Base-by-base conservation (phyloP, 2,797 vertebrate genomes). In the Arnoldichthys spilopterus region DNA sequence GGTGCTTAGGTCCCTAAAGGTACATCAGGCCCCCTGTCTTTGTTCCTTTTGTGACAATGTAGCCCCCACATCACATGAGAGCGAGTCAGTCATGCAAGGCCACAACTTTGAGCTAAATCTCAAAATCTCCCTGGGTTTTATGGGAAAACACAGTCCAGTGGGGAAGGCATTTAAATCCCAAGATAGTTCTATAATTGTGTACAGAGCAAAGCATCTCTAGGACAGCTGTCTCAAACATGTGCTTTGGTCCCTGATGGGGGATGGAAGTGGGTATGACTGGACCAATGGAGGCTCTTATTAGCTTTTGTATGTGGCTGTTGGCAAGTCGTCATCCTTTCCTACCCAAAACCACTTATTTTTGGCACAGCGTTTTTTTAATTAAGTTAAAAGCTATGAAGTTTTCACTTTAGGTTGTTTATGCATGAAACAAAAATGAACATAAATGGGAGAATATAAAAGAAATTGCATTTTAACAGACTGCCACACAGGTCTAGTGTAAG, bases 1-100 rank as follows among this genome's bases (percentile, higher is more conserved):
- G 83, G 83, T 77, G 83, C 84, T 62, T 79, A 83, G 88, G 83
- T 88, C 83, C 91, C 90, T 90, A 89, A 85, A 91, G 91, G 88
- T 72, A 90, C 89, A 90, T 91, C 83, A 72, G 80, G 79, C 81
- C 88, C 86, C 85, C 78, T 26, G 66, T 72, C 51, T 82, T 73
- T 64, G 6, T 78, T 80, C 80, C 56, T 68, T 86, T 89, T 43
- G 64, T 67, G 64, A 45, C 64, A 67, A 67, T 67, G 43, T 43
- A 78, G 88, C 88, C 88, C 87, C 86, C 54, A 45, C 24, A 40
- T 72, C 67, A 70, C 67, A 70, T 34, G 67, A 70, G 49, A 54
- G 30, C 1, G 32, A n/a, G 13, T 16, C 64, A 72, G 30, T 72
- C 69, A 56, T 72, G 69, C 30, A 22, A 72, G 30, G 69, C n/a